Evolutionary conservation across 2,888 invertebrate species (phyloP).

Genomic region (Drosophila niveifrons): DNA sequence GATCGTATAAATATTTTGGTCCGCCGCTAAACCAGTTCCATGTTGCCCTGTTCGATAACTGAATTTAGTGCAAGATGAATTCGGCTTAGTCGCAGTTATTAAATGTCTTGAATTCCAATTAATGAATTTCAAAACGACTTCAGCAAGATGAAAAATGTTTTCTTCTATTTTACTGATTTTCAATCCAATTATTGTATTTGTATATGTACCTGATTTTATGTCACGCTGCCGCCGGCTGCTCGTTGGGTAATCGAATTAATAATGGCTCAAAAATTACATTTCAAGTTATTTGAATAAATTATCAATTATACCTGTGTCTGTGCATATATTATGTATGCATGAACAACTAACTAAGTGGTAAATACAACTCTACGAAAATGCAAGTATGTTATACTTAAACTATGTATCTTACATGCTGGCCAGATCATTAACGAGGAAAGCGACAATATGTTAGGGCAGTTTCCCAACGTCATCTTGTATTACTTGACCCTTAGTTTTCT

Average conservation of each 20-base stretch:
- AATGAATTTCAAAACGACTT: conserved; percentile 10
- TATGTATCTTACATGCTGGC: conserved; percentile 36
- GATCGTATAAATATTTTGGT: conserved; percentile 18
- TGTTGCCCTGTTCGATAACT: conserved; percentile 34
- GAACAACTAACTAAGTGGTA: conserved; percentile 45
- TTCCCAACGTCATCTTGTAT: conserved; percentile 31
- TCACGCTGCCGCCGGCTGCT: conserved; percentile 38
- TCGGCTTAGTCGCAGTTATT: conserved; percentile 25
- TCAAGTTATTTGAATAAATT: conserved; percentile 82
- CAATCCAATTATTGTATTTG: conserved; percentile 16
- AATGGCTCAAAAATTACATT: conserved; percentile 78
- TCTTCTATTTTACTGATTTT: background rate
- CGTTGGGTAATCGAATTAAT: conserved; percentile 80
- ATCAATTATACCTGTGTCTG: conserved; percentile 70
- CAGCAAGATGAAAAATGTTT: background rate
- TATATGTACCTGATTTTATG: conserved; percentile 43
- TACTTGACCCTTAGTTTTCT: conserved; percentile 33
- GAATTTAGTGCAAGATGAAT: conserved; percentile 49
- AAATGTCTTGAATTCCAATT: conserved; percentile 46
- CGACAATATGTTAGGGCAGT: conserved; percentile 52
- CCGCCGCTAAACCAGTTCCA: conserved; percentile 61
- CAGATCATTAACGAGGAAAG: conserved; percentile 59
- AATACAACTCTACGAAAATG: conserved; percentile 37
- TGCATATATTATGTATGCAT: conserved; percentile 43
- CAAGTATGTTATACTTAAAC: background rate